phyloP scores from a whole-genome alignment of 2,888 invertebrate species.

The Synergus laeviventris region DNA sequence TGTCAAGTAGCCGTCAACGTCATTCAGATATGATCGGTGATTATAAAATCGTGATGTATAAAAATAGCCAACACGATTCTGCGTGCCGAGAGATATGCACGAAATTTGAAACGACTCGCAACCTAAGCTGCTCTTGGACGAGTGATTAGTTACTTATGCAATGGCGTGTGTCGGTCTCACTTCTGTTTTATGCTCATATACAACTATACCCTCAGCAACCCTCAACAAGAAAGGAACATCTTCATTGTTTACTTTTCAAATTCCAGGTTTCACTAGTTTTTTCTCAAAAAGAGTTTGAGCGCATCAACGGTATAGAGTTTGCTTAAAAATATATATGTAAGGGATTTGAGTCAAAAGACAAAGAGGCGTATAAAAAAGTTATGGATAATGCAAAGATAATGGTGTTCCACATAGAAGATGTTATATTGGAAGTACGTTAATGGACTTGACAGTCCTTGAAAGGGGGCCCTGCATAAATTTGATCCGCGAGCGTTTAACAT shows the following conservation, averaged over 20 bases:
- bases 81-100: background rate
- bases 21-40: background rate
- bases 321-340: too few relatives aligned
- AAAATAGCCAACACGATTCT: constrained; percentile 10
- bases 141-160: constrained; percentile 3
- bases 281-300: too few relatives aligned
- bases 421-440: constrained; percentile 47
- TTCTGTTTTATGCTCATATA: background rate
- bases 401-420: background rate
- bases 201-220: too few relatives aligned
- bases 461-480: constrained; percentile 62
- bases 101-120: constrained; percentile 31
- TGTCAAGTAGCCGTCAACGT: background rate
- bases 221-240: too few relatives aligned
- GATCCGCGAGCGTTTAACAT: constrained; percentile 60
- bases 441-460: constrained; percentile 55
- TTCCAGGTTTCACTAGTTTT: too few relatives aligned
- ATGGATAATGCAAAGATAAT: background rate
- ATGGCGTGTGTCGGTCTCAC: background rate
- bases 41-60: background rate
- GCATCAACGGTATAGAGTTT: too few relatives aligned
- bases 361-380: background rate
- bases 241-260: too few relatives aligned
- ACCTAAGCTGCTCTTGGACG: background rate
- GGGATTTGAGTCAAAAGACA: background rate